A percentile compares a stretch with the other conserved stretches of the same genome.
Conservation (phyloP, 2,797 vertebrate species). For the Anabas testudineus region DNA sequence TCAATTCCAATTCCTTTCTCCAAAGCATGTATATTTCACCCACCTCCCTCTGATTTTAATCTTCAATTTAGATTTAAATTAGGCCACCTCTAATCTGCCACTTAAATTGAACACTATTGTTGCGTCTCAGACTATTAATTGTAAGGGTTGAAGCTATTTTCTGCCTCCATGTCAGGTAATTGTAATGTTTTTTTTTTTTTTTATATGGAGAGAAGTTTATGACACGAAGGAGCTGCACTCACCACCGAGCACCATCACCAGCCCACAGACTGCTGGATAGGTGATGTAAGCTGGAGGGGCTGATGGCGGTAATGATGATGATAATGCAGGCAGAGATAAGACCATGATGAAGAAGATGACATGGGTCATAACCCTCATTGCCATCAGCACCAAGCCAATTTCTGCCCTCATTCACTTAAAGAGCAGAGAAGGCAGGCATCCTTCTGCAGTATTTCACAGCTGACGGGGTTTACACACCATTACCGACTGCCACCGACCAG, state of each 20-base stretch:
- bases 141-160: constrained; percentile 41
- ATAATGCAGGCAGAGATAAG: constrained; percentile 16
- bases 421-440: constrained; percentile 12
- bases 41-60: constrained; percentile 23
- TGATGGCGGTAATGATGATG: constrained; percentile 7
- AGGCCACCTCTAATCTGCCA: constrained; percentile 44
- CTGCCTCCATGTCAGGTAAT: constrained; percentile 59
- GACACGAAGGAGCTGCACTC: constrained; percentile 14
- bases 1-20: constrained; percentile 43
- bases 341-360: constrained; percentile 42
- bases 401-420: constrained; percentile 33
- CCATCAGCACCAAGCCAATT: constrained; percentile 37
- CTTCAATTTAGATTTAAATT: constrained; percentile 61
- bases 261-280: constrained; percentile 6
- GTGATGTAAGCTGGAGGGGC: constrained; percentile 31
- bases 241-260: constrained; percentile 21
- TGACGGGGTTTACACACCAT: constrained; percentile 49
- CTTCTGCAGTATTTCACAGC: constrained; percentile 46
- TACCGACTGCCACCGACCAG: constrained; percentile 34
- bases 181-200: constrained; percentile 24
- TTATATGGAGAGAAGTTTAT: constrained; percentile 38
- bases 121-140: constrained; percentile 53
- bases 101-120: constrained; percentile 40
- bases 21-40: constrained; percentile 41
- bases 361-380: constrained; percentile 46